These are phyloP conservation scores for Cephus spinipes DNA, from an alignment of 2,888 invertebrate species.

Conservation along the genomic window DNA sequence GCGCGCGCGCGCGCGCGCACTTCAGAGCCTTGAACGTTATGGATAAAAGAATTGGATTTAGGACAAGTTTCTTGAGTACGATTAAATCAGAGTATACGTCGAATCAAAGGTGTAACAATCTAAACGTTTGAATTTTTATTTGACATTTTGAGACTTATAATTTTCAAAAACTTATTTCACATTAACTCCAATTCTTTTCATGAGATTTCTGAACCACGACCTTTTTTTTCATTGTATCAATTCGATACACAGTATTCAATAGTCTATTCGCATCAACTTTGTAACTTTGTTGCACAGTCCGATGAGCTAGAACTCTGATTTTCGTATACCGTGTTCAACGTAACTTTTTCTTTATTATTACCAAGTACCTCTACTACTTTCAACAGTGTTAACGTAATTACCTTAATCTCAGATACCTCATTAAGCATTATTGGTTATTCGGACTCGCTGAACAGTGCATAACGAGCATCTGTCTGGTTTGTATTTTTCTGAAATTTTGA, in stretches of 20 bases:
- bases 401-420: not conserved
- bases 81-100: not conserved
- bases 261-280: not conserved
- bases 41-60: not conserved
- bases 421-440: conserved; percentile 6
- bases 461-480: conserved; percentile 22
- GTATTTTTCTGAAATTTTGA: not conserved
- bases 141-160: not conserved
- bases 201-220: not conserved
- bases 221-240: not conserved
- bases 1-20: conserved; percentile 25
- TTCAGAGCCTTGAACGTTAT: not conserved
- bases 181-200: not conserved
- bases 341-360: not conserved
- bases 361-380: not conserved
- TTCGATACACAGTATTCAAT: not conserved
- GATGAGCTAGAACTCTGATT: not conserved
- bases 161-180: not conserved
- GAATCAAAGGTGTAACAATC: not conserved
- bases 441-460: conserved; percentile 19
- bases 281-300: not conserved
- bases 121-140: not conserved
- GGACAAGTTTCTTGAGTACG: not conserved
- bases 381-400: not conserved
- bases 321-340: not conserved